A percentile compares a stretch with the other conserved stretches of the same genome.
Conservation (phyloP, 2,888 invertebrate genomes). For the Lasioglossum oenotherae region DNA sequence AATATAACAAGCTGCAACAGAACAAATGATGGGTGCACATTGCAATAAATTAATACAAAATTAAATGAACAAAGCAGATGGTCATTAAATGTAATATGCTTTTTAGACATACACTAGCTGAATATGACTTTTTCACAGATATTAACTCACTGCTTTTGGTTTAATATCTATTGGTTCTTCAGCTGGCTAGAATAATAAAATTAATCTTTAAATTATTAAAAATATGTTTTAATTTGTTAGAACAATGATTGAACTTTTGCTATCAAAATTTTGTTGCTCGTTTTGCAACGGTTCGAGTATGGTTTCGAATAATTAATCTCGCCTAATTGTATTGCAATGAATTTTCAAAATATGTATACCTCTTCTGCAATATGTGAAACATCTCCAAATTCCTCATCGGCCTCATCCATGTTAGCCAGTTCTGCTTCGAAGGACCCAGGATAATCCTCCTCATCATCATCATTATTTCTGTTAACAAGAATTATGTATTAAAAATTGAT, state of each 20-base stretch:
- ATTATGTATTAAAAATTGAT: not conserved
- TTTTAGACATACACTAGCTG: not conserved
- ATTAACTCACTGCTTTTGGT: conserved; percentile 50
- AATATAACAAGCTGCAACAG: not conserved
- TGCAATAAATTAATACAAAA: not conserved
- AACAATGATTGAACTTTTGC: not conserved
- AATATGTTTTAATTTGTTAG: not conserved
- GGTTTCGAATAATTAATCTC: too few species aligned
- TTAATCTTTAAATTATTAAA: conserved; percentile 25
- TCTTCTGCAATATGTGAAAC: conserved; percentile 85
- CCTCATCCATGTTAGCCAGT: conserved; percentile 88
- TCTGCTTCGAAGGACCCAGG: conserved; percentile 89
- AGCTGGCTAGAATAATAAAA: conserved; percentile 46
- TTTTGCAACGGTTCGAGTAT: not conserved
- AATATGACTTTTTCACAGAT: not conserved
- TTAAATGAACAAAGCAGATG: not conserved
- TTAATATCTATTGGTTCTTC: conserved; percentile 11
- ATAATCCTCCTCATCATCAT: conserved; percentile 88
- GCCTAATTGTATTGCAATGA: not conserved
- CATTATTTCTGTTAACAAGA: conserved; percentile 70
- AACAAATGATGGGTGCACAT: not conserved
- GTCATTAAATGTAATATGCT: not conserved
- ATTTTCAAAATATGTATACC: conserved; percentile 65
- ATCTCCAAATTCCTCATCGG: conserved; percentile 85
- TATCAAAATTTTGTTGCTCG: not conserved